phyloP scores from a whole-genome alignment of 2,113 vertebrate species.

The Thalassoma bifasciatum region DNA sequence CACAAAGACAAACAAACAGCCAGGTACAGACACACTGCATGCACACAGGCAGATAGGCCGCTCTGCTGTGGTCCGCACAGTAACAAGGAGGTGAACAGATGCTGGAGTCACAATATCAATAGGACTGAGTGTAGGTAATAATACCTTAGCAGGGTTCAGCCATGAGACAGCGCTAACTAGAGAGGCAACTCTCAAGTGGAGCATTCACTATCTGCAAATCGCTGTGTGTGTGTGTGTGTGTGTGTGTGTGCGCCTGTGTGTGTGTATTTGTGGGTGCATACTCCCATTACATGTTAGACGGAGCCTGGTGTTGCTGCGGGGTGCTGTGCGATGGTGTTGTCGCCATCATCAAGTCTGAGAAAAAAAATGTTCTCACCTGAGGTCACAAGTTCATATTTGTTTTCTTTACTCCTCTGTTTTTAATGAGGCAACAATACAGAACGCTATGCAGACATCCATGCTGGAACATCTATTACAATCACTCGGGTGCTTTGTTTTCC shows the following conservation, averaged over 20 bases:
- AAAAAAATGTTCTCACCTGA: conserved; percentile 64
- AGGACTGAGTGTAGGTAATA: conserved; percentile 72
- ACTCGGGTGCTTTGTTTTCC: conserved; percentile 75
- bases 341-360: conserved; percentile 69
- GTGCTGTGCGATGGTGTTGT: conserved; percentile 59
- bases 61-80: conserved; percentile 62
- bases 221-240: conserved; percentile 42
- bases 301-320: conserved; percentile 49
- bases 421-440: conserved; percentile 74
- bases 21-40: conserved; percentile 34
- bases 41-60: conserved; percentile 64
- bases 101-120: conserved; percentile 80
- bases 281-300: conserved; percentile 62
- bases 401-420: conserved; percentile 46
- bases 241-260: conserved; percentile 24
- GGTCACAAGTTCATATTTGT: conserved; percentile 78
- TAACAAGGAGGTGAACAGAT: conserved; percentile 80
- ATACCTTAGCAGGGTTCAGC: conserved; percentile 73
- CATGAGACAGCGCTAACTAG: conserved; percentile 76
- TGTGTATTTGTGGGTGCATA: conserved; percentile 43
- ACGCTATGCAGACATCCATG: conserved; percentile 67
- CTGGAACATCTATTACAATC: conserved; percentile 71
- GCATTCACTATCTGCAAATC: conserved; percentile 79
- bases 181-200: conserved; percentile 77
- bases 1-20: conserved; percentile 11